Base-by-base conservation (phyloP, 2,888 invertebrate species). In the Melangyna quadrimaculata region DNA sequence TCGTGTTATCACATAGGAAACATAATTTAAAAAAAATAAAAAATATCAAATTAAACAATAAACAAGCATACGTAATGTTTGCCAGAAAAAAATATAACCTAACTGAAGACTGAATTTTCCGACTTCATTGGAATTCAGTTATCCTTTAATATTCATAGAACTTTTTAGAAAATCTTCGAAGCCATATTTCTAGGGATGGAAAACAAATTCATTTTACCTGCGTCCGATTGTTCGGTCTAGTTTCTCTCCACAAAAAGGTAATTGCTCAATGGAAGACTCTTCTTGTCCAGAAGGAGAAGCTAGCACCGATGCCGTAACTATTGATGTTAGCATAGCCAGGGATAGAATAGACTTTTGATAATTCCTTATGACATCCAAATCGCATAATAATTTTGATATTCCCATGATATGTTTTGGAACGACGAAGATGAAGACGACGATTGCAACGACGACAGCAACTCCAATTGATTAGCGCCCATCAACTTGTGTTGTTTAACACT, bases 201-300 rank as follows among this genome's bases (percentile, higher is more conserved):
- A 22, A 59, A 53, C 14, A 70, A 32, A 59, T 1, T 17, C 9
- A 40, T 9, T 61, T 65, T 89, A 92, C 92, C 92, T 91, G 12
- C 91, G 89, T 67, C 90, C 91, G 71, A 91, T 90, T 14, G 89
- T 90, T n/a, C 90, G 89, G 65, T 91, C 90, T 79, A 88, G 87
- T 63, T 89, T 89, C 40, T 90, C 91, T 17, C 86, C 89, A 71
- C 92, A 92, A 78, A 90, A 91, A 2, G 91, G 89, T 37, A 92
- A 88, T 53, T 88, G 88, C 81, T 78, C 87, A 17, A 51, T 57
- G 45, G 80, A 37, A 17, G 65, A 35, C 22, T 17, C 40, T n/a
- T 80, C 74, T 29, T 73, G 65, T 57, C 74, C 78, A 43, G 88
- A 19, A 17, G 87, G 17, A n/a, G 87, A 71, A 32, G 88, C 87